Evolutionary conservation across 2,888 invertebrate species (phyloP), one percentile per base, ranked within the genome.

Genomic region (Ferrisia virgata): DNA sequence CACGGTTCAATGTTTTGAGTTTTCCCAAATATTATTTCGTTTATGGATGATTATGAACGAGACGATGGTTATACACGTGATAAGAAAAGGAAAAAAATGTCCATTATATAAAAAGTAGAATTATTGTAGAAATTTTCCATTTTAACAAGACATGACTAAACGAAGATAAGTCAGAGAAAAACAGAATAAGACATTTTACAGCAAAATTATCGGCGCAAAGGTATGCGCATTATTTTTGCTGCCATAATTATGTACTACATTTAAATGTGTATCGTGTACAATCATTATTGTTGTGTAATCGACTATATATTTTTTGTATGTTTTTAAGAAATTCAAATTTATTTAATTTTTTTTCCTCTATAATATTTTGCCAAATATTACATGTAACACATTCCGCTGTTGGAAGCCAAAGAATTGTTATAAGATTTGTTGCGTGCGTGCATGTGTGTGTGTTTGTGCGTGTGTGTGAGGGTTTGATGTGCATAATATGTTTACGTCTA

Each of bases 261-360:
- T 76, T 76, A 28, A 31, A 69, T 76, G 72, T 76, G 72, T 76
- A 76, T 36, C 72, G 72, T 76, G 72, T 76, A 76, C 72, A 76
- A 76, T 76, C 72, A 76, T 76, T 76, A 76, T 76, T 36, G 72
- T 76, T 76, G 72, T 76, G 72, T 76, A 76, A 64, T 64, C 64
- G 64, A 64, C 64, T 64, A 64, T 64, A 64, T 64, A 64, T 64
- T 64, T 47, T 64, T 64, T 64, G 64, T 64, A 64, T 64, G 64
- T 64, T 64, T 31, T 31, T 64, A 64, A 64, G 28, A 2, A 28
- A 64, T 64, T 64, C 18, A 28, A 28, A 64, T 28, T 64, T 28
- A 28, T 28, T 64, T 53, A 53, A 53, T 64, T 64, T 64, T 64
- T 64, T 28, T 28, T 28, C 64, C 64, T 28, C 28, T 64, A 64